phyloP scores from a whole-genome alignment of 2,113 vertebrate species.

The Atherinomorus stipes region DNA sequence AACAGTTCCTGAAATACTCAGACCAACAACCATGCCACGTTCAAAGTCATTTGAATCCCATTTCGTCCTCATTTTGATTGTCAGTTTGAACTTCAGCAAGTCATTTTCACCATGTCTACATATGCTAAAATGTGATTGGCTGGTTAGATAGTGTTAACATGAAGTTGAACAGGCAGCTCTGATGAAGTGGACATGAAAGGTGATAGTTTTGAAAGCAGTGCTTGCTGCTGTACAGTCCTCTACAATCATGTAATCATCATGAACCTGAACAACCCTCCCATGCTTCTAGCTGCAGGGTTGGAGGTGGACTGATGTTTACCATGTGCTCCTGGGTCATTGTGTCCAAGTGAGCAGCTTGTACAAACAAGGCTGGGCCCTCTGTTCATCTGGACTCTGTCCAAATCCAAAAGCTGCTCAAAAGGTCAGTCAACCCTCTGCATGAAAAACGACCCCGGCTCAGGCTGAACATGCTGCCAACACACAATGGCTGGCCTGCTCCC shows the following conservation, averaged over 20 bases:
- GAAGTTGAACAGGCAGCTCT: too few relatives aligned
- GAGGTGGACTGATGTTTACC: constrained; percentile 30
- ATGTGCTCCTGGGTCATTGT: constrained; percentile 40
- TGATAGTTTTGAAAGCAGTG: too few relatives aligned
- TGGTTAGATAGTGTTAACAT: too few relatives aligned
- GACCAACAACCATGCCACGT: neutral
- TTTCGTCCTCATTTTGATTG: too few relatives aligned
- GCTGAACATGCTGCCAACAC: constrained; percentile 31
- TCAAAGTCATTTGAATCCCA: too few relatives aligned
- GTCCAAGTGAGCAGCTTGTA: constrained; percentile 12
- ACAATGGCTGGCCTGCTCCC: constrained; percentile 18
- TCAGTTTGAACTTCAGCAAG: too few relatives aligned
- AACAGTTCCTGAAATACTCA: neutral
- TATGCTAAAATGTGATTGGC: too few relatives aligned
- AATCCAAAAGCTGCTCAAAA: constrained; percentile 46
- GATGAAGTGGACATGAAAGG: too few relatives aligned
- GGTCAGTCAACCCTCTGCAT: constrained; percentile 28
- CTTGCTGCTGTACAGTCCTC: neutral
- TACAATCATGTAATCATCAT: neutral
- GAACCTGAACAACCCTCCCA: neutral
- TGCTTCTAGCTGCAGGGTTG: constrained; percentile 6
- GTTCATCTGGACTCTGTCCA: constrained; percentile 55
- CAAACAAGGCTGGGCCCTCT: constrained; percentile 6
- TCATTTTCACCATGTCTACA: too few relatives aligned
- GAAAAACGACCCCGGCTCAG: constrained; percentile 26